Base-by-base conservation (phyloP, 1,140 invertebrate species). In the Caenorhabditis brenneri region DNA sequence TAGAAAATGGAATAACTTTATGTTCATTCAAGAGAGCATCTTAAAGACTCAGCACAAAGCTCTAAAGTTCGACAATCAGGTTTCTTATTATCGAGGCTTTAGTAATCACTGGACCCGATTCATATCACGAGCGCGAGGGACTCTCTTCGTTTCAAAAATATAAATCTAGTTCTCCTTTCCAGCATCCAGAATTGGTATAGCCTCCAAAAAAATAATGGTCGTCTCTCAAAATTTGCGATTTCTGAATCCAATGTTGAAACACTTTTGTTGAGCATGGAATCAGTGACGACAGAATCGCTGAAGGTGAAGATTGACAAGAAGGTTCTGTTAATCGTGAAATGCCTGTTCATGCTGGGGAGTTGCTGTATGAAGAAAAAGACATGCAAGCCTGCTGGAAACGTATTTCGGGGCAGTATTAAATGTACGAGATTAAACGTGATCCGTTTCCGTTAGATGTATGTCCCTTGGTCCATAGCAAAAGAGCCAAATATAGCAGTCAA, bases 391-490 rank as follows among this genome's bases (percentile, higher is more conserved):
- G 74, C 24, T 79, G 85, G 31, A 31, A 82, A 49, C 48, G 36
- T 29, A 79, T 79, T 2, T 24, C 74, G 6, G 81, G 69, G 6
- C 65, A 31, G 6, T 65, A 46, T 31, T 79, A 86, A 29, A 49
- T 84, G n/a, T 86, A 84, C 49, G 85, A 86, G 33, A 84, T 84
- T 29, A 84, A 84, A 65, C 84, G 85, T 39, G 49, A n/a, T n/a
- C n/a, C n/a, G n/a, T n/a, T n/a, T n/a, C n/a, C n/a, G n/a, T n/a
- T n/a, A n/a, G n/a, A n/a, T n/a, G n/a, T n/a, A n/a, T n/a, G n/a
- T n/a, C n/a, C n/a, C n/a, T n/a, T n/a, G n/a, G n/a, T n/a, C n/a
- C n/a, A n/a, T n/a, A n/a, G n/a, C n/a, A n/a, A n/a, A n/a, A n/a
- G n/a, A n/a, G n/a, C n/a, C n/a, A n/a, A n/a, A n/a, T n/a, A n/a